These are phyloP conservation scores for Eilema depressum DNA, from an alignment of 2,888 invertebrate species.

Conservation along the genomic window DNA sequence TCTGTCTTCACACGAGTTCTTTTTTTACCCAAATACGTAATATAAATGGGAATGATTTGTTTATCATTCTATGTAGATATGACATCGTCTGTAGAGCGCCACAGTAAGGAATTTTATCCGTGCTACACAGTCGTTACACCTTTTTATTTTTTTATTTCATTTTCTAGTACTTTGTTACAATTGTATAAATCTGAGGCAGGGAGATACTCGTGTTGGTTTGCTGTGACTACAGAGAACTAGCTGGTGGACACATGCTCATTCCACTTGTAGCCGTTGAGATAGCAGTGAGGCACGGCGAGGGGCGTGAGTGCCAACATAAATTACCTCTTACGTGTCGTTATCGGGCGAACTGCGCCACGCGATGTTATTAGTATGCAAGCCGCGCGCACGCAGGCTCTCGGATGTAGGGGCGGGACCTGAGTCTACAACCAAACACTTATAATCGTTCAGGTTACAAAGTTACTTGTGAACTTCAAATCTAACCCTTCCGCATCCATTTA, in stretches of 20 bases:
- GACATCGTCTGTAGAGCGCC: too few species aligned
- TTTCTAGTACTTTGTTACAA: too few species aligned
- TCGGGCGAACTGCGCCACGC: not conserved
- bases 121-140: too few species aligned
- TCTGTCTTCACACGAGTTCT: not conserved
- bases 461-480: not conserved
- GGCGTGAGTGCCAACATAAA: not conserved
- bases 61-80: too few species aligned
- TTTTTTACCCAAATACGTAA: not conserved
- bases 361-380: conserved; percentile 2
- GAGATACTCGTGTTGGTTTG: too few species aligned
- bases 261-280: not conserved
- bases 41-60: too few species aligned
- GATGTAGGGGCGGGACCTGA: not conserved
- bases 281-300: not conserved
- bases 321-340: conserved; percentile 4
- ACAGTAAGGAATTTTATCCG: too few species aligned
- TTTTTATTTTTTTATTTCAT: too few species aligned
- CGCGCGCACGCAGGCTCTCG: not conserved
- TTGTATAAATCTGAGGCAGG: too few species aligned
- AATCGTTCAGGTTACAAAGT: not conserved
- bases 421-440: not conserved
- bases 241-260: not conserved
- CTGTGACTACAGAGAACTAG: not conserved
- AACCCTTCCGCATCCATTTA: not conserved